Base-by-base conservation (phyloP, 2,888 invertebrate genomes). In the Drosophila mulleri region DNA sequence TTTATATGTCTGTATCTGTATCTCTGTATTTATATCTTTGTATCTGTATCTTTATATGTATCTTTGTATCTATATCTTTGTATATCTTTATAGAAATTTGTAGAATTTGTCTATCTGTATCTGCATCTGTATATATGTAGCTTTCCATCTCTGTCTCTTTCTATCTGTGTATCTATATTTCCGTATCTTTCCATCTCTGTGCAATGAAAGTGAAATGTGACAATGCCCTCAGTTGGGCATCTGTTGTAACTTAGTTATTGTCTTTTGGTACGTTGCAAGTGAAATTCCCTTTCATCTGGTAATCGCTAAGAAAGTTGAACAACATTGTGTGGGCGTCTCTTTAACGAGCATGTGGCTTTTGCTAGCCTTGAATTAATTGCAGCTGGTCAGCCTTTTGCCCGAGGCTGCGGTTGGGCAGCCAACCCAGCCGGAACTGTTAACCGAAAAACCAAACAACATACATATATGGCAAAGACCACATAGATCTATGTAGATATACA, bases 151-250 rank as follows among this genome's bases (percentile, higher is more conserved):
- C n/a, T 39, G n/a, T n/a, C n/a, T 48, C 26, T 23, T 45, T 76
- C 48, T 62, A 62, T 16, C 23, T 45, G 11, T 39, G 1, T 16
- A 4, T 26, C 47, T 26, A n/a, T 47, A n/a, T 47, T 47, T 47
- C 47, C 26, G 18, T 48, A 48, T 29, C 12, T 50, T 1, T 32
- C 11, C 3, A 11, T 32, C 11, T 18, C 14, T 14, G 32, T 20
- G 14, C 62, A 88, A 81, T 66, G 81, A 86, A 86, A 88, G 86
- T 86, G 86, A 86, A 86, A 89, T 89, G 88, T 83, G 75, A 88
- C 86, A 77, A 77, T 85, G 89, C 86, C 83, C 90, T 86, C 72
- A 29, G 58, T 45, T 50, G 60, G 39, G 32, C 39, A 39, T 20
- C 60, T 47, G 50, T 48, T 54, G 67, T 69, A 72, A 67, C 63